phyloP scores from a whole-genome alignment of 2,888 invertebrate species.

The Globia sparganii region DNA sequence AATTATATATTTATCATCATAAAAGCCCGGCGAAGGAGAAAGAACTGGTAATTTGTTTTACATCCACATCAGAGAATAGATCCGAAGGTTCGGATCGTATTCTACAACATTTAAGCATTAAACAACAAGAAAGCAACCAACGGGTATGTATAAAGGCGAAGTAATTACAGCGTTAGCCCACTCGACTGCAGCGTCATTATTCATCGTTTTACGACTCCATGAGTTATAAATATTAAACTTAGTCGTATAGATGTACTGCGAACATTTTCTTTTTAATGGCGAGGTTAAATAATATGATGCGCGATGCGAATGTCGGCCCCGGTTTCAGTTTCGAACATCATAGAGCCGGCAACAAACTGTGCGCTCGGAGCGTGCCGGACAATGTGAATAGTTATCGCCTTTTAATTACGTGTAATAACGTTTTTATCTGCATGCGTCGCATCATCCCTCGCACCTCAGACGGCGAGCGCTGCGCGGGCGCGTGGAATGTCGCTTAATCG shows the following conservation, averaged over 20 bases:
- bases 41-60: constrained; percentile 81
- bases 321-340: constrained; percentile 81
- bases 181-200: constrained; percentile 89
- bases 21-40: constrained; percentile 73
- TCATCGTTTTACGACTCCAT: constrained; percentile 90
- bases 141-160: constrained; percentile 86
- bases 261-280: constrained; percentile 90
- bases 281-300: constrained; percentile 87
- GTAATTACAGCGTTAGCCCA: constrained; percentile 90
- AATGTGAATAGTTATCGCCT: constrained; percentile 82
- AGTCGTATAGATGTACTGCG: constrained; percentile 90
- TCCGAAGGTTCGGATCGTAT: constrained; percentile 81
- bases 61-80: constrained; percentile 77
- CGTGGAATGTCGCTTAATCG: constrained; percentile 88
- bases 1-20: constrained; percentile 67
- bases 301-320: constrained; percentile 83
- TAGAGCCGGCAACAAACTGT: constrained; percentile 80
- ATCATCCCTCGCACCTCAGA: constrained; percentile 70
- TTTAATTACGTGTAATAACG: constrained; percentile 87
- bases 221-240: constrained; percentile 90
- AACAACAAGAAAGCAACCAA: constrained; percentile 87
- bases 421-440: constrained; percentile 80
- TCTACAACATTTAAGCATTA: constrained; percentile 85
- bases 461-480: constrained; percentile 69
- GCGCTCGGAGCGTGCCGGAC: constrained; percentile 78